These are phyloP conservation scores for Amblyornis subalaris DNA, from an alignment of 2,113 vertebrate species.

Conservation along the genomic window DNA sequence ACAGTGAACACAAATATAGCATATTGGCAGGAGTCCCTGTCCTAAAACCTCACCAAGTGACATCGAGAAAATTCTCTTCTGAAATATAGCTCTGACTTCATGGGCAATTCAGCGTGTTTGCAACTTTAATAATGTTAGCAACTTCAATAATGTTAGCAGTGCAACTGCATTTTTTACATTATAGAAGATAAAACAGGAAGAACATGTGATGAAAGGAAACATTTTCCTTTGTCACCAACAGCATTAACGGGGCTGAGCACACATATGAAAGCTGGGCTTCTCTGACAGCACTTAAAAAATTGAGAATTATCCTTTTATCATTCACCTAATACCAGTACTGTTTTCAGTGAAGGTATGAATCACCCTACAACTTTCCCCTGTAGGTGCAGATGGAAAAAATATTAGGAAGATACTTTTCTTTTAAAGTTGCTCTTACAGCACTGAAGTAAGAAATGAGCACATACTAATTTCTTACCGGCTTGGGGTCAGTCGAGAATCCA, in stretches of 20 bases:
- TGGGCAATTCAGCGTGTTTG: fast-evolving
- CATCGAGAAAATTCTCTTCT: background rate
- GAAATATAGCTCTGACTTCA: background rate
- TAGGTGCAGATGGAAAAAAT: background rate
- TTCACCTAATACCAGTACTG: background rate
- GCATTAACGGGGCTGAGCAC: background rate
- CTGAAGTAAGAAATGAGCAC: background rate
- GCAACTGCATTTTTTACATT: background rate
- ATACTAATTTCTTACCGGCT: conserved; percentile 79
- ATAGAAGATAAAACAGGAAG: background rate
- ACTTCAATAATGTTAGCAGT: background rate
- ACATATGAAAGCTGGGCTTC: background rate
- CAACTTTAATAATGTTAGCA: background rate
- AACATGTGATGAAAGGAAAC: background rate
- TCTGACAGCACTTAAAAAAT: background rate
- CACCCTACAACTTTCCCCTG: background rate
- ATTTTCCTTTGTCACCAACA: background rate
- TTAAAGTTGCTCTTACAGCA: background rate
- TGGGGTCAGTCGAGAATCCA: conserved; percentile 94
- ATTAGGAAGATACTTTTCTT: background rate
- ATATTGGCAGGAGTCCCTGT: background rate
- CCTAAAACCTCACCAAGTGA: background rate
- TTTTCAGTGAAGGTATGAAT: background rate
- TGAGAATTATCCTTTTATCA: background rate
- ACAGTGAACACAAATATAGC: background rate